Evolutionary conservation across 2,113 vertebrate genomes (phyloP).

Genomic region (Leiothrix lutea): DNA sequence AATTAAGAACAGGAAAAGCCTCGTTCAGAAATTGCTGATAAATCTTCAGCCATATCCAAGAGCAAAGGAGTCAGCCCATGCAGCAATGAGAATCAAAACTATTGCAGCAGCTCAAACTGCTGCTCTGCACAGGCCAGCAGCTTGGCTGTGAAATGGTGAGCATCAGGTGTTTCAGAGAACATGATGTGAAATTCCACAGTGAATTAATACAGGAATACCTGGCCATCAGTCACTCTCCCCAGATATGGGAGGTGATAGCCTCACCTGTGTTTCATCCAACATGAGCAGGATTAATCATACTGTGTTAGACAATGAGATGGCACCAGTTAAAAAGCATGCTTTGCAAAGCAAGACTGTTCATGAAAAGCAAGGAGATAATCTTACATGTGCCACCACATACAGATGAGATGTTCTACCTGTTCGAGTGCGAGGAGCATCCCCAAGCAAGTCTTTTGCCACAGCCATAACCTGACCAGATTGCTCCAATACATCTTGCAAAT

Average conservation of each 20-base stretch:
- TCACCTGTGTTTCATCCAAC: background rate
- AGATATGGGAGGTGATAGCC: background rate
- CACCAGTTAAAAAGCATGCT: background rate
- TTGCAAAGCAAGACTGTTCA: background rate
- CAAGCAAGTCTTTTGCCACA: slow-evolving; percentile 83
- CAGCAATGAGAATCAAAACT: background rate
- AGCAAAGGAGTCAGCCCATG: background rate
- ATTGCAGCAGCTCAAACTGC: background rate
- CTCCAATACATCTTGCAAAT: slow-evolving; percentile 83
- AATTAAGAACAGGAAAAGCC: background rate
- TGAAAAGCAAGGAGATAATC: background rate
- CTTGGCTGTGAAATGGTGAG: background rate
- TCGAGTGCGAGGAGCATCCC: slow-evolving; percentile 81
- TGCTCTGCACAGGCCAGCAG: background rate
- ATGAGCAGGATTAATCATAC: background rate
- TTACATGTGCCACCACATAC: background rate
- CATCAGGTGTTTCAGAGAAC: background rate
- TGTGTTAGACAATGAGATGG: background rate
- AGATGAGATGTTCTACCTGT: slow-evolving; percentile 73
- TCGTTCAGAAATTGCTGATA: background rate
- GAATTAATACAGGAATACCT: background rate
- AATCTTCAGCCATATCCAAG: background rate
- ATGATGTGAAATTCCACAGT: background rate
- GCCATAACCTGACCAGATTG: slow-evolving; percentile 84
- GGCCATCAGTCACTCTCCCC: fast-evolving